Evolutionary conservation across 2,113 vertebrate species (phyloP).

Genomic region (Poicephalus gulielmi): DNA sequence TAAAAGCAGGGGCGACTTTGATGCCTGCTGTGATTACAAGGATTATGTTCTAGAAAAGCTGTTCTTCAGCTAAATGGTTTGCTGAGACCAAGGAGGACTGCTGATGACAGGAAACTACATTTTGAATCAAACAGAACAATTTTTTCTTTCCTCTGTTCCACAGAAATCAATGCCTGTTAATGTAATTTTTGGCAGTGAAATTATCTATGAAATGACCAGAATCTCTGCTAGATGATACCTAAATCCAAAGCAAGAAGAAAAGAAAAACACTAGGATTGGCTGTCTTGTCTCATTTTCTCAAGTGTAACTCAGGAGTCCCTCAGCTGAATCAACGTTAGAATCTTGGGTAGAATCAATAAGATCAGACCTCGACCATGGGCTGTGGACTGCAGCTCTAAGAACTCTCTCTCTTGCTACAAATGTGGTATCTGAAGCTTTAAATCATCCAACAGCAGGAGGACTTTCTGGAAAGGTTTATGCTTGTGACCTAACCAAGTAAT

Average conservation of each 20-base stretch:
- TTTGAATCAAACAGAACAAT: neutral
- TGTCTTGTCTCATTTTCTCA: neutral
- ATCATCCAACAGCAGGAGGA: neutral
- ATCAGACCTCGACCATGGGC: neutral
- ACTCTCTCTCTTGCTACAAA: neutral
- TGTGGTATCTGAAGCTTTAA: neutral
- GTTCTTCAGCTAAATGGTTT: neutral
- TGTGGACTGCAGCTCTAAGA: neutral
- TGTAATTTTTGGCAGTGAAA: neutral
- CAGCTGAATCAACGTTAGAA: neutral
- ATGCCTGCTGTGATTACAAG: neutral
- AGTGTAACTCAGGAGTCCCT: neutral
- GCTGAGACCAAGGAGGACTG: neutral
- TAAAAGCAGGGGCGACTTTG: neutral
- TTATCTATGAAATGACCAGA: neutral
- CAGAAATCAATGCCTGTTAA: neutral
- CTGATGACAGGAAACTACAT: neutral
- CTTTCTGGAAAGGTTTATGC: neutral
- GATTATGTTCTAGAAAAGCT: neutral
- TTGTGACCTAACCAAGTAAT: neutral
- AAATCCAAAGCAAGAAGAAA: neutral
- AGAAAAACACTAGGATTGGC: neutral
- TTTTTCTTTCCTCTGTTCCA: neutral
- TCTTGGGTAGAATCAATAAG: neutral
- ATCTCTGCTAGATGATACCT: neutral